Conservation (phyloP, 2,113 vertebrate genomes). For the Anguilla japonica region DNA sequence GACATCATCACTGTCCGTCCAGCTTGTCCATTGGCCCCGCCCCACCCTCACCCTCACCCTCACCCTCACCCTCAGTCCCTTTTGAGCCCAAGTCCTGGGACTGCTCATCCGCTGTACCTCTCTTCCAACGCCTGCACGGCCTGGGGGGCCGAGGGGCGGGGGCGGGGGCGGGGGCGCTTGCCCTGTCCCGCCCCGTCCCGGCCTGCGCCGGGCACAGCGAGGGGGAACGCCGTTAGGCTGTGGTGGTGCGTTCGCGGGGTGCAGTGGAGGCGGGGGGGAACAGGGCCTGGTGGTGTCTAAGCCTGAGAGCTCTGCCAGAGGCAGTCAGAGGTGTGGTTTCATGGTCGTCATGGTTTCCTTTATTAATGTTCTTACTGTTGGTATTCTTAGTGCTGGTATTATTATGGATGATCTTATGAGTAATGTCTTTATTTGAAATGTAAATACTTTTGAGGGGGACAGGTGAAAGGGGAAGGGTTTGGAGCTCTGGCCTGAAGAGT, state of each 20-base stretch:
- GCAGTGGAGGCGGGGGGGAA: slow-evolving; percentile 18
- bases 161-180: neutral
- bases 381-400: slow-evolving; percentile 61
- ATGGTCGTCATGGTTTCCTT: slow-evolving; percentile 48
- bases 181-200: neutral
- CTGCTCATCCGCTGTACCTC: slow-evolving; percentile 60
- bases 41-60: slow-evolving; percentile 47
- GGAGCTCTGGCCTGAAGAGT: slow-evolving; percentile 1
- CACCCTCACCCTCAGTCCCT: slow-evolving; percentile 54
- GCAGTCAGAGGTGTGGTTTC: slow-evolving; percentile 54
- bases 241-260: slow-evolving; percentile 9
- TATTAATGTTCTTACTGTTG: slow-evolving; percentile 54
- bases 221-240: neutral
- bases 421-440: slow-evolving; percentile 10
- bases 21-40: slow-evolving; percentile 34
- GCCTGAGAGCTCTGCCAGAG: slow-evolving; percentile 47
- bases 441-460: neutral
- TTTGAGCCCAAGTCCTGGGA: slow-evolving; percentile 41
- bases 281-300: slow-evolving; percentile 1
- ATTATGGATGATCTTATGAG: slow-evolving; percentile 31
- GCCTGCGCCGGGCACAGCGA: neutral
- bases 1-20: slow-evolving; percentile 25
- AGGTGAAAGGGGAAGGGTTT: neutral
- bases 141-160: slow-evolving; percentile 8
- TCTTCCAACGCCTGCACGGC: slow-evolving; percentile 53